A percentile compares a stretch with the other conserved stretches of the same genome.
phyloP scores from a whole-genome alignment of 2,113 vertebrate species.

The Ploceus nigricollis region DNA sequence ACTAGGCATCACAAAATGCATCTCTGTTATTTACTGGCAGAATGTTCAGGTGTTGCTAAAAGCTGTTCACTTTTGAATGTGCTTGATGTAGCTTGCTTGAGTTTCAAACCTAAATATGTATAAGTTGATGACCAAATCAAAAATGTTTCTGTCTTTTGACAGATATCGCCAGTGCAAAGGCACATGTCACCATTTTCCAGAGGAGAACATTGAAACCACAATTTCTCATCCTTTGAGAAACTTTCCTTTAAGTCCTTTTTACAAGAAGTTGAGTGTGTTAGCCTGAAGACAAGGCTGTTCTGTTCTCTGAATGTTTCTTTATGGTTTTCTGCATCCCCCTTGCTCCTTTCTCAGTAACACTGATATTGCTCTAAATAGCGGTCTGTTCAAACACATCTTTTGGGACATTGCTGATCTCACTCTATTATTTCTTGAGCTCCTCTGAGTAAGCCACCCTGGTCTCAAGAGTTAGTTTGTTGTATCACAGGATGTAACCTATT shows the following conservation, averaged over 20 bases:
- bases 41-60: neutral
- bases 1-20: neutral
- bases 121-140: neutral
- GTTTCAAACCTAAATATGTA: neutral
- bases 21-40: neutral
- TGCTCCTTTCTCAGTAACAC: neutral
- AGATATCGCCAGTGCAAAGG: neutral
- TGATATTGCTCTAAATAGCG: neutral
- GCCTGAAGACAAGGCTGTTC: neutral
- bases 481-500: neutral
- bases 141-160: neutral
- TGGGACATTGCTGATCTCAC: neutral
- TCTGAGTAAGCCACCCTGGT: neutral
- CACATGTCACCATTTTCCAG: neutral
- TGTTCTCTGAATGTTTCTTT: neutral
- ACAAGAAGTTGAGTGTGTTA: neutral
- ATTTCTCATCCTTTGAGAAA: neutral
- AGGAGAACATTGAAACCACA: neutral
- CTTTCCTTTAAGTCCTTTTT: neutral
- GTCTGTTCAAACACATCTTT: neutral
- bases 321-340: neutral
- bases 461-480: neutral
- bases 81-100: neutral
- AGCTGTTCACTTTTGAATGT: neutral
- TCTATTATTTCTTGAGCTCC: neutral